A percentile compares a stretch with the other conserved stretches of the same genome.
These are phyloP conservation scores for Cinara cedri DNA, from an alignment of 2,888 invertebrate genomes.

Conservation along the genomic window DNA sequence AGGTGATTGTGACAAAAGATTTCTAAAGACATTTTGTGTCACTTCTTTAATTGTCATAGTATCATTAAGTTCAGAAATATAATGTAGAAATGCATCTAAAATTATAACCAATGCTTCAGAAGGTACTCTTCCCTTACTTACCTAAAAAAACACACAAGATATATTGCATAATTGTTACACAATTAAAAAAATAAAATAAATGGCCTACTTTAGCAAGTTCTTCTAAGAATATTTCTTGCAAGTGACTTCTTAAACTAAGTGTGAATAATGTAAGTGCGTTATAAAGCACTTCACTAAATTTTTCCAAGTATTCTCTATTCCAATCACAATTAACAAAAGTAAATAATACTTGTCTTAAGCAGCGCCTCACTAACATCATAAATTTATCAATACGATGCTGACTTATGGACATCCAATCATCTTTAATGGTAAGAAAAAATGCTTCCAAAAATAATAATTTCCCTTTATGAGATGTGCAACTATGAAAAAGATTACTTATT, in stretches of 20 bases:
- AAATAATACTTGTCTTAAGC: conserved; percentile 53
- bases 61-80: conserved; percentile 68
- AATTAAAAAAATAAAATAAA: conserved; percentile 9
- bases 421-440: conserved; percentile 51
- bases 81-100: conserved; percentile 72
- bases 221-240: conserved; percentile 58
- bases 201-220: conserved; percentile 54
- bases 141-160: conserved; percentile 63
- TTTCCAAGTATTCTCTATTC: conserved; percentile 44
- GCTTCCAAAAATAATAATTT: conserved; percentile 55
- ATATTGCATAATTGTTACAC: conserved; percentile 44
- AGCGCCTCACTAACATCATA: conserved; percentile 57
- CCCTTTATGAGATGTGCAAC: conserved; percentile 31
- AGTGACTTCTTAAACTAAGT: conserved; percentile 51
- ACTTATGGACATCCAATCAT: conserved; percentile 56
- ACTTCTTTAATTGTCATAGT: conserved; percentile 66
- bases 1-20: conserved; percentile 76
- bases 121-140: conserved; percentile 69
- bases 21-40: conserved; percentile 71
- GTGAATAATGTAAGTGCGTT: conserved; percentile 49
- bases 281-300: conserved; percentile 46
- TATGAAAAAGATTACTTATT: conserved; percentile 55
- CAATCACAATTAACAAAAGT: conserved; percentile 50
- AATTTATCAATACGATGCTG: conserved; percentile 57
- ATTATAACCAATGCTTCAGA: conserved; percentile 68